Evolutionary conservation across 2,113 vertebrate genomes (phyloP).

Genomic region (Petromus typicus): DNA sequence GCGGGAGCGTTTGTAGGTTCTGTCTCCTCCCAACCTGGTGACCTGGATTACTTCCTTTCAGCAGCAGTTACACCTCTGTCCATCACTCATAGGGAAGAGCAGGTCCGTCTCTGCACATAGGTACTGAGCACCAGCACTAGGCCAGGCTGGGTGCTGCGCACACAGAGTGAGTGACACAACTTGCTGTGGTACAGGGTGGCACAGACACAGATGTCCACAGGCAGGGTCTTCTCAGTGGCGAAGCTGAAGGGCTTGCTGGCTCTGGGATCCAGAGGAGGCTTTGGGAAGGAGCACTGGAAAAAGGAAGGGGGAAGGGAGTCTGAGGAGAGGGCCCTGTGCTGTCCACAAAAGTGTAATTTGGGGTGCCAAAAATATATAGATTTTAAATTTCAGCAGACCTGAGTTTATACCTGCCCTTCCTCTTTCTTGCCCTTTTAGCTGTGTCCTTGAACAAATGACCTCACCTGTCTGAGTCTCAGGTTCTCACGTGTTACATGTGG

Average conservation of each 20-base stretch:
- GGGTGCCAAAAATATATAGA: not conserved
- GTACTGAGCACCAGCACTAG: not conserved
- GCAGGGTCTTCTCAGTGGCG: not conserved
- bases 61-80: slow-evolving; percentile 12
- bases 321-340: not conserved
- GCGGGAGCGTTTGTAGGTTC: slow-evolving; percentile 76
- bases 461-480: not conserved
- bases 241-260: not conserved
- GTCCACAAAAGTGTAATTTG: not conserved
- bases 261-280: not conserved
- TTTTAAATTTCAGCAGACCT: slow-evolving; percentile 33
- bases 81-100: not conserved
- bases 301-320: not conserved
- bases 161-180: not conserved
- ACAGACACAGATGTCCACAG: fast-evolving
- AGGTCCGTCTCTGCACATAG: not conserved
- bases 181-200: not conserved
- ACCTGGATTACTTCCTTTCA: slow-evolving; percentile 82
- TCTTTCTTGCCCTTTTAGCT: not conserved
- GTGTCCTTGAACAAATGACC: not conserved
- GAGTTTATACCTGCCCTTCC: not conserved
- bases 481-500: not conserved
- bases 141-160: not conserved
- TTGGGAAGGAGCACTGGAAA: slow-evolving; percentile 1
- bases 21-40: slow-evolving; percentile 82